Conservation (phyloP, 2,113 vertebrate species). For the Eurypyga helias region DNA sequence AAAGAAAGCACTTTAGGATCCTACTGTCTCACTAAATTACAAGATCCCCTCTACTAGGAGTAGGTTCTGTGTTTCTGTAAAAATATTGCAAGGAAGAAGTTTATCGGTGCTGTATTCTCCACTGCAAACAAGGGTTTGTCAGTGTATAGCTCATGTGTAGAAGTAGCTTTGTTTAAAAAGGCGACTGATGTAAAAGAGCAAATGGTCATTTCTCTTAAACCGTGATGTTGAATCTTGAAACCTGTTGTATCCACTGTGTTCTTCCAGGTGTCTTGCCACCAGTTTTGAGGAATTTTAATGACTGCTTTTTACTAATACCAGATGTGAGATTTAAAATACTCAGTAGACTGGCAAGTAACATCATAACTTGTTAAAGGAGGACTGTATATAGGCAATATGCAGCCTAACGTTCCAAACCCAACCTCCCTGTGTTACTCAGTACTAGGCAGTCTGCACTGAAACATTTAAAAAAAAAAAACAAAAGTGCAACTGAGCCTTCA, state of each 20-base stretch:
- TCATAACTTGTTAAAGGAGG: background rate
- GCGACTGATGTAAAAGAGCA: background rate
- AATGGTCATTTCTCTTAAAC: slow-evolving; percentile 54
- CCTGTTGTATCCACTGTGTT: background rate
- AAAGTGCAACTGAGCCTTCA: background rate
- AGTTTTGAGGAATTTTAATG: background rate
- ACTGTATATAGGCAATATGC: background rate
- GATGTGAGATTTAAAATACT: background rate
- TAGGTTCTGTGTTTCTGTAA: background rate
- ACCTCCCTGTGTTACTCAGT: background rate
- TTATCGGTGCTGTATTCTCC: background rate
- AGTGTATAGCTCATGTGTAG: background rate
- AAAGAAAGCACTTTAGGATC: background rate
- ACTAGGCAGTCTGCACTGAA: background rate
- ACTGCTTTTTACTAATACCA: background rate
- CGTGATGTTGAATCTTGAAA: slow-evolving; percentile 66
- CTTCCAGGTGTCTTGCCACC: background rate
- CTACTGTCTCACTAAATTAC: background rate
- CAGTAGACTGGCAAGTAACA: background rate
- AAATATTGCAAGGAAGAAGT: background rate
- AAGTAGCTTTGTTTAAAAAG: background rate
- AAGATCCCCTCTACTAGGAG: background rate
- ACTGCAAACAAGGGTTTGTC: background rate
- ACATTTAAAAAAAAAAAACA: background rate
- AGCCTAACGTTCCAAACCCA: background rate